Base-by-base conservation (phyloP, 2,113 vertebrate species). In the Lophius piscatorius region DNA sequence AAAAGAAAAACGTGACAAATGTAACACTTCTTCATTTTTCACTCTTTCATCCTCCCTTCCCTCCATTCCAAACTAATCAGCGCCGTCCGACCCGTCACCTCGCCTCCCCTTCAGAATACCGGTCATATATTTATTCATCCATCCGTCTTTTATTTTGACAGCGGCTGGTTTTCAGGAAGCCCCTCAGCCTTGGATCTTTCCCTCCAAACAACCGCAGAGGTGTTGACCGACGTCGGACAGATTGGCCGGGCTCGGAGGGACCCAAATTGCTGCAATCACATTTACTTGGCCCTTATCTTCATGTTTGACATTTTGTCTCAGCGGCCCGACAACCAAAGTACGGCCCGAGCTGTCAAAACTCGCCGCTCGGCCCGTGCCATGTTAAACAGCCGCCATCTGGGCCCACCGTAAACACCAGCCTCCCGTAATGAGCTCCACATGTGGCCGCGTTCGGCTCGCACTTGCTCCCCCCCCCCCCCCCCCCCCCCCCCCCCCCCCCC, bases 341-440 rank as follows among this genome's bases (percentile, higher is more conserved):
- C 28, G 28, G 64, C 63, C 34, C 64, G 61, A 78, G 79, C 77
- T 80, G 76, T 86, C 79, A 82, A 70, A 80, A 51, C 64, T 31
- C 24, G 7, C 62, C 12, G 50, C 67, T 64, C 4, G 58, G 64
- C 76, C 76, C 73, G 67, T 58, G 79, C 81, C 78, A 75, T 74
- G 77, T 83, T 81, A 88, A 84, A 86, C 86, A 83, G 28, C 62
- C 76, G 2, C 78, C 87, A 87, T 88, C 84, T 88, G 86, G 80
- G 54, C 8, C 68, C 38, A 9, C 60, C 74, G 35, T 88, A 86
- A 86, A 85, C 82, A 85, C 62, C 61, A 4, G 50, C 74, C 84
- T 57, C 60, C 23, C 22, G 2, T 87, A 83, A 87, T 76, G 51
- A 70, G 71, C 71, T 48, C 76, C 86, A 86, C 80, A 82, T 89